Evolutionary conservation across 1,140 invertebrate genomes (phyloP), one percentile per base, ranked within the genome.

Genomic region (Drosophila ambigua): DNA sequence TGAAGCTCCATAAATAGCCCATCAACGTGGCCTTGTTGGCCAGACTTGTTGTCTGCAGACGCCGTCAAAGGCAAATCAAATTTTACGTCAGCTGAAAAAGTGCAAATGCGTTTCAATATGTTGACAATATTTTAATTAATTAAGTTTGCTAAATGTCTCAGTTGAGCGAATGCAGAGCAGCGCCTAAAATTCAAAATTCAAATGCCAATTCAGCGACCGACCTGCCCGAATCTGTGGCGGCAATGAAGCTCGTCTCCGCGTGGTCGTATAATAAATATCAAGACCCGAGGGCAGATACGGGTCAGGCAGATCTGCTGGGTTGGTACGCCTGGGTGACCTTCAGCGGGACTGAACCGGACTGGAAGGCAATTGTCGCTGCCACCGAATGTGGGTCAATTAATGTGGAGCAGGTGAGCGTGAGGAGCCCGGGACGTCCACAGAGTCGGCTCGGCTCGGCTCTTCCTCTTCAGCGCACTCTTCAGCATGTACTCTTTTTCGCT

Each of bases 301-400:
- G 23, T 28, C 26, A 28, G 26, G 26, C 31, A 31, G 8, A 9
- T 31, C 31, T 9, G 8, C 31, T 9, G 9, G 4, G 35, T 23
- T 62, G 66, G 62, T 39, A 49, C 49, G 50, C 65, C 65, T 49
- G 45, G n/a, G 3, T 49, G 82, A 81, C 82, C 83, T 71, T 69
- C 51, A 28, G 15, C 49, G 20, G 45, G 43, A 72, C 58, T 53
- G 58, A 20, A 65, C 72, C 51, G 65, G 57, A 45, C 44, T 51
- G 55, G 62, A 78, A 55, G 63, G 75, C 35, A 39, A 39, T 39
- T 39, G 82, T 88, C 72, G 83, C 75, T 60, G 62, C 74, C 60
- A 60, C 60, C 55, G 54, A 82, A 87, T 87, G 77, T 87, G 65
- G 82, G 82, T 87, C 83, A 88, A 83, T 83, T 83, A 71, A 72